A percentile compares a stretch with the other conserved stretches of the same genome.
Evolutionary conservation across 92 coral and sea anemone genomes (phyloP).

Genomic region (Desmophyllum pertusum): DNA sequence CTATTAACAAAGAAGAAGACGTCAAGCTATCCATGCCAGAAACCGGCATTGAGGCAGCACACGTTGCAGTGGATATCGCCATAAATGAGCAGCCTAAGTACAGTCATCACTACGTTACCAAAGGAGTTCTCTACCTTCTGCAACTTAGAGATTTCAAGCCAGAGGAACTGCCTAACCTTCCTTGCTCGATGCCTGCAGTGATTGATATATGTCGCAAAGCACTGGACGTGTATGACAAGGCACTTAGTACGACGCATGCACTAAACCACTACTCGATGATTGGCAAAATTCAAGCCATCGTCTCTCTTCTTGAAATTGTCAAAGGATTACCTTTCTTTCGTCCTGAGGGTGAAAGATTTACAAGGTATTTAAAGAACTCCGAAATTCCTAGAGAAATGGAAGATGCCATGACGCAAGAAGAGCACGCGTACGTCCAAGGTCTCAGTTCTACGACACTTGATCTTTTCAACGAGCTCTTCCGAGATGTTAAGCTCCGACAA

Average conservation of each 20-base stretch:
- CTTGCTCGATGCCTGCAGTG: constrained; percentile 14
- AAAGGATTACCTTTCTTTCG: constrained; percentile 55
- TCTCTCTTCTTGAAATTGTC: constrained; percentile 59
- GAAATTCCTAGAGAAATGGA: constrained; percentile 54
- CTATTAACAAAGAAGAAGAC: constrained; percentile 17
- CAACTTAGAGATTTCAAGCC: constrained; percentile 45
- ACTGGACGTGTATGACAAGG: constrained; percentile 55
- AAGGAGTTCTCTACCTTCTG: constrained; percentile 54
- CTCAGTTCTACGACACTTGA: constrained; percentile 32
- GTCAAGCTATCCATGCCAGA: constrained; percentile 22
- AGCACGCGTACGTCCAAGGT: constrained; percentile 46
- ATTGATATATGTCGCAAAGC: constrained; percentile 47
- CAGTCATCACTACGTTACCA: constrained; percentile 61
- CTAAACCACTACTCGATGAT: constrained; percentile 58
- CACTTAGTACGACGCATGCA: constrained; percentile 16
- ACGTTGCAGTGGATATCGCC: constrained; percentile 66
- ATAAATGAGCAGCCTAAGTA: constrained; percentile 45
- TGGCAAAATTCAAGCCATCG: constrained; percentile 64
- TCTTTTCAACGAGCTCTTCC: constrained; percentile 53
- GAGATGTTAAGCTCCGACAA: constrained; percentile 60
- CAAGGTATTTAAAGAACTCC: constrained; percentile 36
- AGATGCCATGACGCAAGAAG: constrained; percentile 34
- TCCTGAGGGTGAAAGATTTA: constrained; percentile 31
- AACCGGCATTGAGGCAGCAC: constrained; percentile 70
- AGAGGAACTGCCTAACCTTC: constrained; percentile 9